phyloP scores from a whole-genome alignment of 2,113 vertebrate genomes.

The Tragelaphus imberbis region DNA sequence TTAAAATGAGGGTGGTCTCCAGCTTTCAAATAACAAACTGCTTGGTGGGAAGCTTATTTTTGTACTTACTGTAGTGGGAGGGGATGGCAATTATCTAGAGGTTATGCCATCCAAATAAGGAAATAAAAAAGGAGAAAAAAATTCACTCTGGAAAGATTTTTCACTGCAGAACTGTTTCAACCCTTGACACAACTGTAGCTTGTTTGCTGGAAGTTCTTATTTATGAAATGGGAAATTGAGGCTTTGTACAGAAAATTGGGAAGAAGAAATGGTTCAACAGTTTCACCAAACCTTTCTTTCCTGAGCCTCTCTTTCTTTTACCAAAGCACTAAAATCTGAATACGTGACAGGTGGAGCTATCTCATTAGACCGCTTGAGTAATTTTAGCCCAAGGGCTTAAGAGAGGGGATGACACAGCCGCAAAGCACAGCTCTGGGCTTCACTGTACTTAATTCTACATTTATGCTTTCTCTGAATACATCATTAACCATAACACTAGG shows the following conservation, averaged over 20 bases:
- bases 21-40: slow-evolving; percentile 11
- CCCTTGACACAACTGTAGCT: neutral
- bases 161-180: neutral
- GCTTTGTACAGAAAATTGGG: neutral
- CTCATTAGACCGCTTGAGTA: neutral
- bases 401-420: neutral
- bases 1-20: slow-evolving; percentile 27
- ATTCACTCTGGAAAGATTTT: neutral
- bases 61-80: slow-evolving; percentile 7
- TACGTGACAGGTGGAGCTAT: neutral
- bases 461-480: neutral
- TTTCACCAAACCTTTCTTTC: neutral
- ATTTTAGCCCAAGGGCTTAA: neutral
- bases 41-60: neutral
- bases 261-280: neutral
- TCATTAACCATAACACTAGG: neutral
- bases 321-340: neutral
- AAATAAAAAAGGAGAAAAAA: neutral
- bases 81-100: neutral
- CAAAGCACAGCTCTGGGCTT: neutral
- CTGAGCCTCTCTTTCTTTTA: neutral
- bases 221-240: neutral
- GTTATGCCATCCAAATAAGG: neutral
- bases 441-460: neutral
- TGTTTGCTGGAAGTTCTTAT: neutral